A percentile compares a stretch with the other conserved stretches of the same genome.
phyloP scores from a whole-genome alignment of 1,140 invertebrate species.

The Protaetia brevitarsis region DNA sequence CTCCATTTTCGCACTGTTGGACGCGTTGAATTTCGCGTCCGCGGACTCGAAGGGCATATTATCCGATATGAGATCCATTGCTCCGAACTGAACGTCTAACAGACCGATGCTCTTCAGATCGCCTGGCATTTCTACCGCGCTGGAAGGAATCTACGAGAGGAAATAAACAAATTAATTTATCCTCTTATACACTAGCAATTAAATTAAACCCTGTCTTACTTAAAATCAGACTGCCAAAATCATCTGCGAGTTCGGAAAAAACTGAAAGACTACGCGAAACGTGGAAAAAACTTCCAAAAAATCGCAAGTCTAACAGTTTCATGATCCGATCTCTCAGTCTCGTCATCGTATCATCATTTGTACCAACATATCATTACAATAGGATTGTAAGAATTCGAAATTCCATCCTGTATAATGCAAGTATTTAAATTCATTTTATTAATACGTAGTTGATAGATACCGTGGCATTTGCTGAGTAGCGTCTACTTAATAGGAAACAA shows the following conservation, averaged over 20 bases:
- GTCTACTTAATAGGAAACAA: too few species aligned
- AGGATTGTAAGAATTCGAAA: too few species aligned
- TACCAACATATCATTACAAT: too few species aligned
- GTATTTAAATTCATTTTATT: too few species aligned
- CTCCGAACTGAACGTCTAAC: constrained; percentile 92
- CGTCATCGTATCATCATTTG: constrained; percentile 36
- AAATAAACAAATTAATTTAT: not conserved
- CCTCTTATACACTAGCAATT: too few species aligned
- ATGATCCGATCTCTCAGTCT: constrained; percentile 27
- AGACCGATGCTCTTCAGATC: constrained; percentile 74
- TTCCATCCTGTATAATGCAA: too few species aligned
- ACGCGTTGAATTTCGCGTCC: constrained; percentile 48
- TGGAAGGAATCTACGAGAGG: constrained; percentile 74
- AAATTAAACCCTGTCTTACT: not conserved
- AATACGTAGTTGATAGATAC: too few species aligned
- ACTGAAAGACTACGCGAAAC: not conserved
- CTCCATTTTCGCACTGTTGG: constrained; percentile 32
- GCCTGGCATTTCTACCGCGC: constrained; percentile 93
- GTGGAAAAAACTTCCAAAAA: not conserved
- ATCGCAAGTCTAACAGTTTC: too few species aligned
- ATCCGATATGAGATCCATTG: constrained; percentile 78
- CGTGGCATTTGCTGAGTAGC: too few species aligned
- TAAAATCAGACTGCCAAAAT: constrained; percentile 27
- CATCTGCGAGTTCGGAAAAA: not conserved
- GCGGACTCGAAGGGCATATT: constrained; percentile 55